phyloP scores from a whole-genome alignment of 2,113 vertebrate genomes.

The Psittacula cyanocephala region DNA sequence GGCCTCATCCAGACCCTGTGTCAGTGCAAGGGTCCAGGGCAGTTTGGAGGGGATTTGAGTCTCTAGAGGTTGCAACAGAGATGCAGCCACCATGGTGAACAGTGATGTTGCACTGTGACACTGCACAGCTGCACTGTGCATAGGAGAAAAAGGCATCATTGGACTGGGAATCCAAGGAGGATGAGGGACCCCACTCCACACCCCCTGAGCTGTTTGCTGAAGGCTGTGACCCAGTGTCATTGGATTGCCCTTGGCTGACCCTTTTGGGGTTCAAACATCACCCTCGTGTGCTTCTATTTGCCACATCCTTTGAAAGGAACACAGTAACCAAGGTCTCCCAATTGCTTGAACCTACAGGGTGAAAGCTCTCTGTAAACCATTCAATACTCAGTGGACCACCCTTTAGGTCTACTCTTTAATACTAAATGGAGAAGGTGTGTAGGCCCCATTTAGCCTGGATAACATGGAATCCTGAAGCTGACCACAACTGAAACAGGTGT shows the following conservation, averaged over 20 bases:
- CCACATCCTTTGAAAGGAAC: not conserved
- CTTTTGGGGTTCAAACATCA: not conserved
- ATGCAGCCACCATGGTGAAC: not conserved
- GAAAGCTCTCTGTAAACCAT: not conserved
- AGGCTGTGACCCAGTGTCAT: not conserved
- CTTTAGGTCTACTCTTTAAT: not conserved
- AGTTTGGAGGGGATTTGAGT: not conserved
- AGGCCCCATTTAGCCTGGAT: not conserved
- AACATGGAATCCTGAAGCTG: not conserved
- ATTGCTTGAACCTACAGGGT: not conserved
- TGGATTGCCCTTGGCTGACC: not conserved
- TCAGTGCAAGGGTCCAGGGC: not conserved
- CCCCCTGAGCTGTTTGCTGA: not conserved
- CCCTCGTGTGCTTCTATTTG: not conserved
- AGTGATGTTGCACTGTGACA: not conserved
- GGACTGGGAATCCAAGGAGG: not conserved
- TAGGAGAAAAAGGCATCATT: not conserved
- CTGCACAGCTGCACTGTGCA: not conserved
- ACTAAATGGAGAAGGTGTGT: not conserved
- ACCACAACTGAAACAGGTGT: too few relatives aligned
- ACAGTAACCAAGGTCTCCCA: not conserved
- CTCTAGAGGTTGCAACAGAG: not conserved
- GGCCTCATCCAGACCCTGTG: too few relatives aligned
- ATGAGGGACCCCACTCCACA: not conserved
- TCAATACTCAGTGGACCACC: not conserved